phyloP scores from a whole-genome alignment of 2,113 vertebrate species.

The Eublepharis macularius region DNA sequence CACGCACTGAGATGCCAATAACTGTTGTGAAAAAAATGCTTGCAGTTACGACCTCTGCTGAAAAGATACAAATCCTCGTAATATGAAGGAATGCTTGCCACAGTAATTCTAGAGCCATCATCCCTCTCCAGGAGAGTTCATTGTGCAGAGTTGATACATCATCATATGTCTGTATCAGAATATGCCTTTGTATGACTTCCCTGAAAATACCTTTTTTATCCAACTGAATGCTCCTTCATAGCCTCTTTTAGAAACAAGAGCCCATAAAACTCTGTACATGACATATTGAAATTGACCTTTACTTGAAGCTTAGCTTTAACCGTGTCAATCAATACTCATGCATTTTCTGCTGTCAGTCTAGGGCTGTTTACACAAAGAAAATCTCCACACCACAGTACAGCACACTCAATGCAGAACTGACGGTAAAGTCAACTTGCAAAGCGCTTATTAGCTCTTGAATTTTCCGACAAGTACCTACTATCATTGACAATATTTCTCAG shows the following conservation, averaged over 20 bases:
- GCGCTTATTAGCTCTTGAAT: neutral
- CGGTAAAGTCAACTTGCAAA: conserved; percentile 4
- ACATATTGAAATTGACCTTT: conserved; percentile 32
- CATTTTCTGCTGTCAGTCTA: conserved; percentile 23
- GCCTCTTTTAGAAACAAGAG: conserved; percentile 18
- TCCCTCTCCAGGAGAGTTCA: neutral
- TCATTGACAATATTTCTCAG: conserved; percentile 31
- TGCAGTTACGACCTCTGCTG: neutral
- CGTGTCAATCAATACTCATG: neutral
- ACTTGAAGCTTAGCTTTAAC: conserved; percentile 18
- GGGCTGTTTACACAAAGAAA: neutral
- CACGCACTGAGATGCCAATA: neutral
- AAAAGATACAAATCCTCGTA: neutral
- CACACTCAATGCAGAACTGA: neutral
- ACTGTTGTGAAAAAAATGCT: neutral
- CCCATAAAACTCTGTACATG: conserved; percentile 34
- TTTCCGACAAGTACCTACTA: conserved; percentile 17
- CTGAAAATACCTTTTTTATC: conserved; percentile 23
- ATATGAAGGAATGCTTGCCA: neutral
- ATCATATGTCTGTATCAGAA: conserved; percentile 1
- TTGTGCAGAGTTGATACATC: neutral
- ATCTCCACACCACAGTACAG: conserved; percentile 7
- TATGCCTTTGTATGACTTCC: conserved; percentile 11
- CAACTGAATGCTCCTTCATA: conserved; percentile 22
- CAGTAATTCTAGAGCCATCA: neutral